phyloP scores from a whole-genome alignment of 2,888 invertebrate species.

The Ctenicera cuprea region DNA sequence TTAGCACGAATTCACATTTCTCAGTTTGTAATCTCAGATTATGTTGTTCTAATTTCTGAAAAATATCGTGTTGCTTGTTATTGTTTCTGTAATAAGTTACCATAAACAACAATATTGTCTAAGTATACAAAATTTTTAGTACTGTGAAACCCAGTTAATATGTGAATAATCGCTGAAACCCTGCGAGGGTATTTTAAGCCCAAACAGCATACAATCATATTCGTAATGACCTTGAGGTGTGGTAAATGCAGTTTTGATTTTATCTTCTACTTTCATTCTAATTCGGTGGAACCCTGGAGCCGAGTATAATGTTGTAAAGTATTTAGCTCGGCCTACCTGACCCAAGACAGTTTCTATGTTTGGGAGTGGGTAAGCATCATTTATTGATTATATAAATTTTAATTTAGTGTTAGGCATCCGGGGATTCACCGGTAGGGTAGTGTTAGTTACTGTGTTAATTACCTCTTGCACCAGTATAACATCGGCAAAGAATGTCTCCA shows the following conservation, averaged over 20 bases:
- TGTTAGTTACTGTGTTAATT: no score
- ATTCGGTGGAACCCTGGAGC: conserved; percentile 52
- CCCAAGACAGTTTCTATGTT: conserved; percentile 67
- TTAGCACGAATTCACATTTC: no score
- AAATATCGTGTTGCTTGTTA: conserved; percentile 54
- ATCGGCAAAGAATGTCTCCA: no score
- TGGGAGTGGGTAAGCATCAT: conserved; percentile 64
- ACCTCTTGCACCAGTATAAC: no score
- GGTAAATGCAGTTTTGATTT: conserved; percentile 67
- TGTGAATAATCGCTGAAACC: no score
- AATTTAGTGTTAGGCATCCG: no score
- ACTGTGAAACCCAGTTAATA: conserved; percentile 63
- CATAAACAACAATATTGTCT: no score
- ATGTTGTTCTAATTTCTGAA: no score
- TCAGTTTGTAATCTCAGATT: not conserved
- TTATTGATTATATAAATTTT: no score
- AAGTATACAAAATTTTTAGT: conserved; percentile 56
- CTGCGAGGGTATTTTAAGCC: no score
- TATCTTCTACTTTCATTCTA: conserved; percentile 59
- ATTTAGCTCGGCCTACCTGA: conserved; percentile 65
- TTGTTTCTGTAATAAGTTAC: conserved; percentile 48
- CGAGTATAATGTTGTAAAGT: conserved; percentile 56
- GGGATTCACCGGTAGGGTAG: no score
- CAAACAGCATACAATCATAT: conserved; percentile 67
- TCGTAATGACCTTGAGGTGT: conserved; percentile 65